Evolutionary conservation across 2,888 invertebrate species (phyloP).

Genomic region (Acanthopleura granulata): DNA sequence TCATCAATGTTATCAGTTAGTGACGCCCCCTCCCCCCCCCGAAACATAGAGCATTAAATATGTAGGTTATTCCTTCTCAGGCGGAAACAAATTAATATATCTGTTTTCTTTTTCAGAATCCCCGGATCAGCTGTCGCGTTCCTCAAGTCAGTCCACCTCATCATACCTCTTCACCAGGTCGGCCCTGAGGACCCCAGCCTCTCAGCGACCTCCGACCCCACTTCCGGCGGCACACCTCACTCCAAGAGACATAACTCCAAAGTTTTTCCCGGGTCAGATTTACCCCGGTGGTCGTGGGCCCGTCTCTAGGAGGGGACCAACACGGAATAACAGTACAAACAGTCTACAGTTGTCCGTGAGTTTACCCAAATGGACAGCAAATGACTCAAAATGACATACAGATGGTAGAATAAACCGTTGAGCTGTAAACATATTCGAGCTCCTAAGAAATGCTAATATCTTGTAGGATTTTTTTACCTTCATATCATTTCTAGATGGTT

Average conservation of each 20-base stretch:
- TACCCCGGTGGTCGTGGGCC: background rate
- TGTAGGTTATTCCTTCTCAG: no score
- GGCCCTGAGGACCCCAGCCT: background rate
- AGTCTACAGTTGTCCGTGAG: no score
- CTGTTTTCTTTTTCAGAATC: background rate
- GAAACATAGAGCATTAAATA: no score
- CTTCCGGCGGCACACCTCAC: slow-evolving; percentile 4
- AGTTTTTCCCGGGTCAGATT: slow-evolving; percentile 3
- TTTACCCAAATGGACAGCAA: background rate
- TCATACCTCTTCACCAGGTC: background rate
- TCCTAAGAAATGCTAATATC: no score
- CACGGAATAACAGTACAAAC: background rate
- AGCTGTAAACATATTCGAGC: no score
- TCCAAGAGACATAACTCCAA: slow-evolving; percentile 11
- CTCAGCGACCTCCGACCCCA: background rate
- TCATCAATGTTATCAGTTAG: no score
- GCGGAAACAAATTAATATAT: no score
- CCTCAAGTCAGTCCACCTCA: background rate
- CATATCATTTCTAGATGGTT: no score
- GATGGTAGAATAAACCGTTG: background rate
- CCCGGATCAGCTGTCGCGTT: background rate
- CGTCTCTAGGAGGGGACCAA: background rate
- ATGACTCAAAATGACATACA: background rate
- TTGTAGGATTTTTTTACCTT: no score
- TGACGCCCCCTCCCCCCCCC: no score